These are phyloP conservation scores for Catharus fuscescens DNA, from an alignment of 2,113 vertebrate species.

Conservation along the genomic window DNA sequence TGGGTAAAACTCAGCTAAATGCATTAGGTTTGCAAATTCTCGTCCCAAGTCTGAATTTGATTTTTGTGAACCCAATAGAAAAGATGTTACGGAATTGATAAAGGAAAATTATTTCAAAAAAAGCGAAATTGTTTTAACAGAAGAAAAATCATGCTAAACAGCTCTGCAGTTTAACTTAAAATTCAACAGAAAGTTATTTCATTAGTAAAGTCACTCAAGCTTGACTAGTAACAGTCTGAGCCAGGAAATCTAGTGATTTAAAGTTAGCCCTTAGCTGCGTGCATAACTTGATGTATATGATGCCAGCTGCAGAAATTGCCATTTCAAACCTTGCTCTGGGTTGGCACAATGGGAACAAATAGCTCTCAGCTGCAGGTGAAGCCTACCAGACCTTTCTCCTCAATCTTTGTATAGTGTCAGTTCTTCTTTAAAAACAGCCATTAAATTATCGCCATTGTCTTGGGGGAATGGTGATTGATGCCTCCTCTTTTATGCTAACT, in stretches of 20 bases:
- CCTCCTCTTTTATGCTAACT: constrained; percentile 56
- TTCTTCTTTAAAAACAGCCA: constrained; percentile 65
- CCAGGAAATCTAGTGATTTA: constrained; percentile 24
- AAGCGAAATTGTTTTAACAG: neutral
- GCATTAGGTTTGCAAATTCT: neutral
- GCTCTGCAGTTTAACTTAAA: neutral
- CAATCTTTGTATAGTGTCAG: constrained; percentile 41
- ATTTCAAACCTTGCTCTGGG: constrained; percentile 8
- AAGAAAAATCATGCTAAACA: neutral
- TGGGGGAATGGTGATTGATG: constrained; percentile 62
- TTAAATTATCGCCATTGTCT: constrained; percentile 70
- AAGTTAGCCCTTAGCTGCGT: neutral
- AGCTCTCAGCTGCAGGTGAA: constrained; percentile 70
- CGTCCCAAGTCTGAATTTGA: neutral
- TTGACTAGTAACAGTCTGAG: constrained; percentile 1
- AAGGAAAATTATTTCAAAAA: neutral
- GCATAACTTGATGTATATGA: constrained; percentile 18
- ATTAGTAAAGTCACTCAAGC: constrained; percentile 25
- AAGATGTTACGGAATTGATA: neutral
- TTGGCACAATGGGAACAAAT: constrained; percentile 62
- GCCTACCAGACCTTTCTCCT: constrained; percentile 57
- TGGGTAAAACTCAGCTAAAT: neutral
- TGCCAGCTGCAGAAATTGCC: constrained; percentile 57
- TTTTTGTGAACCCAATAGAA: neutral
- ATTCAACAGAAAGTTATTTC: constrained; percentile 25